Conservation (phyloP, 1,140 invertebrate species). For the Conus betulinus region DNA sequence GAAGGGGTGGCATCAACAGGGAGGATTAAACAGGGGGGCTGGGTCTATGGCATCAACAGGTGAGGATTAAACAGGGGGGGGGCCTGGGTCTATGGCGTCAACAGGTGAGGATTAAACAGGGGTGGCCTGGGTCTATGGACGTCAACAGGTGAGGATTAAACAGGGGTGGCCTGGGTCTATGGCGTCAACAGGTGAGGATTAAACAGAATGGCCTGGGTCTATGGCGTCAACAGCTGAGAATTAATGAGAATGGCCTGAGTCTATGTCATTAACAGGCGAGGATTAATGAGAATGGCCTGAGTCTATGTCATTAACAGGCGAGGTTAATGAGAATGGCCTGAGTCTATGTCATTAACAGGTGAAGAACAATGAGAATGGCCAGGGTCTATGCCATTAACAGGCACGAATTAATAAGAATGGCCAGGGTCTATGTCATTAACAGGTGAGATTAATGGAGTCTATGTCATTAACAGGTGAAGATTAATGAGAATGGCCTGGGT, state of each 20-base stretch:
- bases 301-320: too few relatives aligned
- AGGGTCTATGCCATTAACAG: too few relatives aligned
- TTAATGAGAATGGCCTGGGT: too few relatives aligned
- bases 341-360: too few relatives aligned
- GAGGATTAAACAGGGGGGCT: conserved; percentile 12
- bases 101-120: conserved; percentile 63
- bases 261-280: conserved; percentile 34
- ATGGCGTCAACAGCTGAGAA: not conserved
- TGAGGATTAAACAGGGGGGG: not conserved
- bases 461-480: too few relatives aligned
- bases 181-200: not conserved
- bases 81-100: not conserved
- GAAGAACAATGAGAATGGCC: too few relatives aligned
- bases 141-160: conserved; percentile 85
- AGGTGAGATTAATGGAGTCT: too few relatives aligned
- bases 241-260: conserved; percentile 18
- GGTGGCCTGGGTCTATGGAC: conserved; percentile 92
- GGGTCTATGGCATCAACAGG: conserved; percentile 38
- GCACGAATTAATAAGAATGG: too few relatives aligned
- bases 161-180: not conserved
- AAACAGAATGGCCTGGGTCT: not conserved
- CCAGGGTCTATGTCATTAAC: too few relatives aligned
- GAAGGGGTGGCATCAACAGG: not conserved
- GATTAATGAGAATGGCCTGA: too few relatives aligned
- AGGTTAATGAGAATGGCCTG: too few relatives aligned